A percentile compares a stretch with the other conserved stretches of the same genome.
Evolutionary conservation across 2,888 invertebrate species (phyloP).

Genomic region (Rotaria macrura): DNA sequence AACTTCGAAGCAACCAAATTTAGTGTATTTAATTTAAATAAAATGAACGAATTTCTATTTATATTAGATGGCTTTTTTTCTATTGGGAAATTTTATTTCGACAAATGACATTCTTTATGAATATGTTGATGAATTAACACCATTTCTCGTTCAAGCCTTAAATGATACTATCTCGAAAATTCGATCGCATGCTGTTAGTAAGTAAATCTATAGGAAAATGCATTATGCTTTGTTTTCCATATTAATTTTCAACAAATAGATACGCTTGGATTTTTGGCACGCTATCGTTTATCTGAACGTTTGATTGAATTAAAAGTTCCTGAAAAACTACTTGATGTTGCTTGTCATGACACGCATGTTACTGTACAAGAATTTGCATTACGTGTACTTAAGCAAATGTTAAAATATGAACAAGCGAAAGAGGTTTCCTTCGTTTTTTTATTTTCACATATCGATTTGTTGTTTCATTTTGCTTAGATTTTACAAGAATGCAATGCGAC

Average conservation of each 20-base stretch:
- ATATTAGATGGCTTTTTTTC: slow-evolving; percentile 27
- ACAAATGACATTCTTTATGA: slow-evolving; percentile 24
- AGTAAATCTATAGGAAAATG: not conserved
- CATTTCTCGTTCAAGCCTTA: slow-evolving; percentile 23
- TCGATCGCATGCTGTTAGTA: slow-evolving; percentile 28
- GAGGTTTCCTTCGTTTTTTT: slow-evolving; percentile 1
- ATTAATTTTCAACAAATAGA: too few species aligned
- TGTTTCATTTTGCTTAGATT: not conserved
- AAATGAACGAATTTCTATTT: not conserved
- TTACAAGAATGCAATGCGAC: slow-evolving; percentile 5
- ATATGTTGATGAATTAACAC: slow-evolving; percentile 23
- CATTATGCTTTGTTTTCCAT: not conserved
- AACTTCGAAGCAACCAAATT: not conserved
- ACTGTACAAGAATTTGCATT: slow-evolving; percentile 29
- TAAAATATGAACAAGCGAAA: slow-evolving; percentile 24
- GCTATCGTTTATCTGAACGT: slow-evolving; percentile 22
- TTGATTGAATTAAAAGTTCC: slow-evolving; percentile 28
- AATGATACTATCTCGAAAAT: slow-evolving; percentile 31
- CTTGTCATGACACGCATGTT: slow-evolving; percentile 32
- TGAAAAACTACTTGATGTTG: slow-evolving; percentile 30
- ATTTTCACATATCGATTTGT: not conserved
- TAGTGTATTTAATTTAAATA: not conserved
- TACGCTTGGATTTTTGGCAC: slow-evolving; percentile 22
- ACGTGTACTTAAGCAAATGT: slow-evolving; percentile 9
- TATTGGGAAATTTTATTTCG: slow-evolving; percentile 27